phyloP scores from a whole-genome alignment of 2,113 vertebrate genomes.

The Hymenochirus boettgeri region DNA sequence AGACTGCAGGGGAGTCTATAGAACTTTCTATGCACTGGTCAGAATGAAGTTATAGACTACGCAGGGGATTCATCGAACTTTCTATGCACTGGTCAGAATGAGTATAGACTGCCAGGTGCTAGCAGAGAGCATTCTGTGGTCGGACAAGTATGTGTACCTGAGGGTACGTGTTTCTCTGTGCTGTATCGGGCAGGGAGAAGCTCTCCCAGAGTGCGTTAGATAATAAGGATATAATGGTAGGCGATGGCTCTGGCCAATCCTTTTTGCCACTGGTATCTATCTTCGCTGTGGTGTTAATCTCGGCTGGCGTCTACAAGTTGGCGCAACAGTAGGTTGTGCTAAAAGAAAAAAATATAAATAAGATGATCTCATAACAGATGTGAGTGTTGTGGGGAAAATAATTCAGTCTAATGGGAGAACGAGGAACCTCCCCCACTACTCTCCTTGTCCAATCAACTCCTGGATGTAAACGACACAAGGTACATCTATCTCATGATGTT shows the following conservation, averaged over 20 bases:
- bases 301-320: conserved; percentile 50
- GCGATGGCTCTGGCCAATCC: conserved; percentile 61
- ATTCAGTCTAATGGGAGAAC: too few relatives aligned
- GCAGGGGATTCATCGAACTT: too few relatives aligned
- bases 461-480: too few relatives aligned
- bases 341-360: conserved; percentile 28
- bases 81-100: too few relatives aligned
- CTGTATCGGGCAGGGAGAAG: conserved; percentile 90
- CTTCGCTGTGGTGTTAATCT: conserved; percentile 70
- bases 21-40: too few relatives aligned
- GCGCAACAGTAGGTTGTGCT: conserved; percentile 50
- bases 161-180: conserved; percentile 80
- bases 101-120: accelerated
- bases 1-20: too few relatives aligned
- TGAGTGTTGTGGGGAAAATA: too few relatives aligned
- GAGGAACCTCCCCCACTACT: conserved; percentile 86
- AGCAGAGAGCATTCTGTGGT: not conserved
- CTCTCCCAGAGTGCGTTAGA: conserved; percentile 87
- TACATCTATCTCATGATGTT: too few relatives aligned
- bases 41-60: too few relatives aligned
- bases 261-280: conserved; percentile 66
- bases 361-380: too few relatives aligned
- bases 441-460: too few relatives aligned
- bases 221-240: conserved; percentile 87
- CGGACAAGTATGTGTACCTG: conserved; percentile 75